Base-by-base conservation (phyloP, 2,888 invertebrate species). In the Lithophane socia region DNA sequence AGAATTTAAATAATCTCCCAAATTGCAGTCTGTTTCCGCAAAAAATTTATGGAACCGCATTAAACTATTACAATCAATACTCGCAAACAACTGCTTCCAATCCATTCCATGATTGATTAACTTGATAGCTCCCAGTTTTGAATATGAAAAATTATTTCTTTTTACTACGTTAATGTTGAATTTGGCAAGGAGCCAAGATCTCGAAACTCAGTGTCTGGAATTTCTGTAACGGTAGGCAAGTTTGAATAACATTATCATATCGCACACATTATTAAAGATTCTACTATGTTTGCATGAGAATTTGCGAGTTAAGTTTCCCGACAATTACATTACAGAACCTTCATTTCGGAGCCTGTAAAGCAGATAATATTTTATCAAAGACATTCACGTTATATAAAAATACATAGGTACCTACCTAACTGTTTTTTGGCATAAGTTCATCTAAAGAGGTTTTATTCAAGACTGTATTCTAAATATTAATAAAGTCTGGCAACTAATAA, bases 221-320 rank as follows among this genome's bases (percentile, higher is more conserved):
- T 74, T 76, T 68, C 63, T 70, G 75, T 54, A 73, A 58, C 75
- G 52, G 64, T 72, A 78, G 63, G 60, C 56, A 68, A 76, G 66
- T 83, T 81, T 56, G 78, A 79, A 81, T 76, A 78, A 65, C 71
- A 83, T 81, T 86, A 85, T 82, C 82, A 84, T 77, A 79, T 73
- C 77, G 61, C 79, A 79, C 70, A 83, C 60, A 76, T 80, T 73
- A 69, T 80, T 82, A 77, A 67, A 83, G 73, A 71, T 60, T 52
- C 54, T 24, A 58, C 63, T 58, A n/a, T 65, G 60, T 79, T 83
- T 56, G 63, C 66, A 58, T 37, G 24, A 66, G 61, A 82, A 83
- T 79, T 79, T 74, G 56, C 24, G 29, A 83, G 65, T 60, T 78
- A 65, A 78, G 29, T 83, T 82, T 83, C 13, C 49, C 29, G 29